Conservation (phyloP, 2,113 vertebrate species). For the Ceyx cyanopectus region DNA sequence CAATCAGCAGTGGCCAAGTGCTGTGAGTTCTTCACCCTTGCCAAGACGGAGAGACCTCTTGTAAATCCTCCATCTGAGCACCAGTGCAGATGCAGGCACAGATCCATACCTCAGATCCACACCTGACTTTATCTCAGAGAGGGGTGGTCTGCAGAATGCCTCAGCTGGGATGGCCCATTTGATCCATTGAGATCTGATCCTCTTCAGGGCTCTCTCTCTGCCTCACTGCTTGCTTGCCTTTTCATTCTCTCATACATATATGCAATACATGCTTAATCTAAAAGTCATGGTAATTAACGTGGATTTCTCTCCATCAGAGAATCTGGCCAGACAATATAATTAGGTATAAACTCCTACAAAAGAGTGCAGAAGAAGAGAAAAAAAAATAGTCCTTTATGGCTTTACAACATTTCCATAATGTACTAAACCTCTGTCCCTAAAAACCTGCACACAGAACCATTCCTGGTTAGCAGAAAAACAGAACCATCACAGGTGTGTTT, state of each 20-base stretch:
- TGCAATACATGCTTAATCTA: not conserved
- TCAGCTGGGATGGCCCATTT: not conserved
- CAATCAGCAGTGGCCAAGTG: accelerated
- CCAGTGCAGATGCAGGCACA: not conserved
- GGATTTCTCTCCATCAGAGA: not conserved
- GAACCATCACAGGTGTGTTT: not conserved
- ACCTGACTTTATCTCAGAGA: not conserved
- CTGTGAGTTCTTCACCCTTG: not conserved
- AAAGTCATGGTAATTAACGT: not conserved
- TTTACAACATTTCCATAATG: not conserved
- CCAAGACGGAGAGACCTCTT: not conserved
- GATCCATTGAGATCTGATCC: not conserved
- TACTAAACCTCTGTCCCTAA: not conserved
- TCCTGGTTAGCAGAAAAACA: not conserved
- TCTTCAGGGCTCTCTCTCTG: not conserved
- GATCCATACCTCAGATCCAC: not conserved
- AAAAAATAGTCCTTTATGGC: not conserved
- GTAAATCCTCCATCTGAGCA: not conserved
- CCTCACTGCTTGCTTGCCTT: not conserved
- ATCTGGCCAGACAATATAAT: not conserved
- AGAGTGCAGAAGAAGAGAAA: not conserved
- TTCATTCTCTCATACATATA: not conserved
- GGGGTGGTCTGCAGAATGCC: not conserved
- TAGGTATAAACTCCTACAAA: not conserved
- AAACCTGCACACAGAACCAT: not conserved